These are phyloP conservation scores for Hirudo medicinalis DNA, from an alignment of 1,140 invertebrate species.

Conservation along the genomic window DNA sequence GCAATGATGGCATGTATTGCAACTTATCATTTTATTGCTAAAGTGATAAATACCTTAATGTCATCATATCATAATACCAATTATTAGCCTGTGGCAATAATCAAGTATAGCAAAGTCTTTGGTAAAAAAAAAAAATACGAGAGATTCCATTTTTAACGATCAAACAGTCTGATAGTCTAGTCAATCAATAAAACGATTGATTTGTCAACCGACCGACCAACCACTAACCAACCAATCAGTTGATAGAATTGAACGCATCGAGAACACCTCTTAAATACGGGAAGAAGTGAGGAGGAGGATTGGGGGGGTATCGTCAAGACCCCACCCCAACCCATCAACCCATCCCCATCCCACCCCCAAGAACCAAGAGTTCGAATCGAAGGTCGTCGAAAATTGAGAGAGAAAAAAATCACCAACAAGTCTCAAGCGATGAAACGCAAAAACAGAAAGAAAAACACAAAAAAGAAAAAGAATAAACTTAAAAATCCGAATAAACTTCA, in stretches of 20 bases:
- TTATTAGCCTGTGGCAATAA: no score
- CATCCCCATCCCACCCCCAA: no score
- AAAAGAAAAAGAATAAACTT: background rate
- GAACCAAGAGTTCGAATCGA: no score
- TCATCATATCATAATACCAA: no score
- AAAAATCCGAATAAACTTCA: background rate
- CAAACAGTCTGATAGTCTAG: background rate
- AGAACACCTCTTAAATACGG: no score
- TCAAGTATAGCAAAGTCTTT: background rate
- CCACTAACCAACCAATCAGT: background rate
- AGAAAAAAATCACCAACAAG: background rate
- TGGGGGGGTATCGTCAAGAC: no score
- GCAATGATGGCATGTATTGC: no score
- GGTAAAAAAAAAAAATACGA: background rate
- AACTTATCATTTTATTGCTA: no score
- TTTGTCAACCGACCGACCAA: background rate
- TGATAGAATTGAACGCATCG: background rate
- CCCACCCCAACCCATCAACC: no score
- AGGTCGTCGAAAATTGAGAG: background rate
- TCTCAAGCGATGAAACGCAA: background rate
- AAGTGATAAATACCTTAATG: no score
- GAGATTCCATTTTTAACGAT: background rate
- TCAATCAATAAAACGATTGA: constrained; percentile 4
- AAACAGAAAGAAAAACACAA: background rate
- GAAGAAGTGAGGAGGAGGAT: no score